Evolutionary conservation across 2,797 vertebrate genomes (phyloP).

Genomic region (Adrianichthys oophorus): DNA sequence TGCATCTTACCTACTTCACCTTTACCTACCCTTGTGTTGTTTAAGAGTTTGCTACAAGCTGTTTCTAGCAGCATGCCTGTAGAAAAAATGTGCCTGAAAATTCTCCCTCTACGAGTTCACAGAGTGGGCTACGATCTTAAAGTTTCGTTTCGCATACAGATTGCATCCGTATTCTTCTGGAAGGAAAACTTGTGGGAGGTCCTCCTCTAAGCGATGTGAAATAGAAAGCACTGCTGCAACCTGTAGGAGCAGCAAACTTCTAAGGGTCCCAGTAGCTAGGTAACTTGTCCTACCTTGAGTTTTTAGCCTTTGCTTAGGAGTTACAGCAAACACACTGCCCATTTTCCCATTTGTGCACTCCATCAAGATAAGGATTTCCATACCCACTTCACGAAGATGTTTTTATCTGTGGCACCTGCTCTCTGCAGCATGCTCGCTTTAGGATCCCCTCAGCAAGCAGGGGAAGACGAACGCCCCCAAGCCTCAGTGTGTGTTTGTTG

Average conservation of each 20-base stretch:
- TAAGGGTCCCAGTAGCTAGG: not conserved
- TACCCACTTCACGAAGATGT: conserved; percentile 11
- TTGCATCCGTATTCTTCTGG: too few relatives aligned
- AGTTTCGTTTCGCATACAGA: not conserved
- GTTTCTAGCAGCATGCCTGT: too few relatives aligned
- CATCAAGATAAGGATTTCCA: conserved; percentile 21
- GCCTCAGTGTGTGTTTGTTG: conserved; percentile 6
- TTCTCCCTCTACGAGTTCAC: too few relatives aligned
- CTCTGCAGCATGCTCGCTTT: conserved; percentile 42
- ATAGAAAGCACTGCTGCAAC: not conserved
- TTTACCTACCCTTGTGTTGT: too few relatives aligned
- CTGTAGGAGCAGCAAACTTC: not conserved
- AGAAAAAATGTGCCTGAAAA: too few relatives aligned
- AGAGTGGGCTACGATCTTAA: too few relatives aligned
- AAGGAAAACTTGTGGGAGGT: too few relatives aligned
- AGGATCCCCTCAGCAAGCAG: conserved; percentile 23
- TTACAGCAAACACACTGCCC: conserved; percentile 54
- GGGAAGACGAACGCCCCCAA: conserved; percentile 30
- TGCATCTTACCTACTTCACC: too few relatives aligned
- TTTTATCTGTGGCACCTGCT: conserved; percentile 57
- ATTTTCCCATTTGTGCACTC: conserved; percentile 40
- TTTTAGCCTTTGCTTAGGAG: conserved; percentile 18
- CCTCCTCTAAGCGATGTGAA: too few relatives aligned
- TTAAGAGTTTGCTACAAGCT: too few relatives aligned
- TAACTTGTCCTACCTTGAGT: conserved; percentile 11